Base-by-base conservation (phyloP, 2,797 vertebrate species). In the Scarus forsteni region DNA sequence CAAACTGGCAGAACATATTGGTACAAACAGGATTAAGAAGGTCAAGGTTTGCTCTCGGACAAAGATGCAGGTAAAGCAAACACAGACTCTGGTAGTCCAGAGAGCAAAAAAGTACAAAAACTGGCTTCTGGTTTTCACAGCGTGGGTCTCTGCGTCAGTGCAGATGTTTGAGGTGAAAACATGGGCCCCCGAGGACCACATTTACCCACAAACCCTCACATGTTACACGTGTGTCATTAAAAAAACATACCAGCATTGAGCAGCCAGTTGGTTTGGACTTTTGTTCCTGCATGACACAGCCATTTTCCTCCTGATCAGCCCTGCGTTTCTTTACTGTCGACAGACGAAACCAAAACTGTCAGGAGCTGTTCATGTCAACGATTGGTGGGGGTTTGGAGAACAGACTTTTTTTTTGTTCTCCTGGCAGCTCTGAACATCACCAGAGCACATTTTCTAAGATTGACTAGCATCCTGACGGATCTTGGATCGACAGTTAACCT, bases 401-500 rank as follows among this genome's bases (percentile, higher is more conserved):
- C 72, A 60, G 10, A 43, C 10, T 59, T 18, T 13, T 54, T 74
- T 39, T 74, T 65, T 2, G 27, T 19, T 49, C 16, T 19, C 53
- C 10, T 70, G 71, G 67, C 16, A 15, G 34, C n/a, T 49, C 13
- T 14, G 7, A 11, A 18, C 27, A 59, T 56, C 10, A 10, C 35
- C 27, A 56, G 46, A 67, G 46, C 8, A 9, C 50, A 63, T 65
- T 73, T n/a, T 51, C 66, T 16, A 12, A 34, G 40, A 35, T 52
- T 45, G 39, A 15, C 56, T 19, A 13, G 42, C 58, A 50, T 63
- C 60, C 36, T 3, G 6, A 49, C 51, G 45, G 8, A 11, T 13
- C 55, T 52, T 70, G 74, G 60, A 38, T 52, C 59, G 51, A 36
- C 46, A 42, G 18, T n/a, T 64, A 54, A 63, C 51, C 49, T 1